Evolutionary conservation across 2,888 invertebrate species (phyloP).

Genomic region (Hoplodrina blanda): DNA sequence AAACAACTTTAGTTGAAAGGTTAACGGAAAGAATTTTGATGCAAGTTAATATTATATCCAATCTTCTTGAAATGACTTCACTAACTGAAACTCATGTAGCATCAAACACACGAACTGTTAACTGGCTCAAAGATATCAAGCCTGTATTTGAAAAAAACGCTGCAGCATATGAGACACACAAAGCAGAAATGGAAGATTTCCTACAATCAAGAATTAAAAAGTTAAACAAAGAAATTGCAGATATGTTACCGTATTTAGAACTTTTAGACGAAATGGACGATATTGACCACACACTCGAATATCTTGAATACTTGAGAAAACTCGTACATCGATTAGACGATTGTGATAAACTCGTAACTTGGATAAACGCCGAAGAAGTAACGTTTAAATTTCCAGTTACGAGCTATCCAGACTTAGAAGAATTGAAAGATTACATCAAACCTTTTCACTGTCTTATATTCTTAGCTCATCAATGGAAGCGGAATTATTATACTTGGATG

Average conservation of each 20-base stretch:
- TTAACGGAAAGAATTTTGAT: constrained; percentile 93
- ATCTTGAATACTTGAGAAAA: constrained; percentile 94
- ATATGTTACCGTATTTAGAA: constrained; percentile 93
- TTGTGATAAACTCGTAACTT: constrained; percentile 94
- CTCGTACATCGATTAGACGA: constrained; percentile 94
- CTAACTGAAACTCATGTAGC: constrained; percentile 94
- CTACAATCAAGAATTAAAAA: constrained; percentile 92
- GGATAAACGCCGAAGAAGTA: constrained; percentile 97
- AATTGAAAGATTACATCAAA: constrained; percentile 93
- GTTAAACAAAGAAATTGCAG: constrained; percentile 93
- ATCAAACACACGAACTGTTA: constrained; percentile 95
- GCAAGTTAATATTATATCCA: constrained; percentile 92
- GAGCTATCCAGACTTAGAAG: constrained; percentile 94
- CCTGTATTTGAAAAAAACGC: constrained; percentile 96
- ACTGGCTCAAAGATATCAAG: constrained; percentile 95
- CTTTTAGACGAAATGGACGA: constrained; percentile 96
- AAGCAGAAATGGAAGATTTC: constrained; percentile 96
- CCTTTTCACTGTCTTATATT: constrained; percentile 94
- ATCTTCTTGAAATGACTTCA: constrained; percentile 94
- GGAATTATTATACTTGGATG: constrained; percentile 96
- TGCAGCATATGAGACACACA: constrained; percentile 94
- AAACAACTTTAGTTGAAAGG: constrained; percentile 92
- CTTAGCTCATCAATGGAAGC: constrained; percentile 92
- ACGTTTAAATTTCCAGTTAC: constrained; percentile 96
- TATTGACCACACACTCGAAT: constrained; percentile 94